phyloP scores from a whole-genome alignment of 2,888 invertebrate species.

The Torymus texanus region DNA sequence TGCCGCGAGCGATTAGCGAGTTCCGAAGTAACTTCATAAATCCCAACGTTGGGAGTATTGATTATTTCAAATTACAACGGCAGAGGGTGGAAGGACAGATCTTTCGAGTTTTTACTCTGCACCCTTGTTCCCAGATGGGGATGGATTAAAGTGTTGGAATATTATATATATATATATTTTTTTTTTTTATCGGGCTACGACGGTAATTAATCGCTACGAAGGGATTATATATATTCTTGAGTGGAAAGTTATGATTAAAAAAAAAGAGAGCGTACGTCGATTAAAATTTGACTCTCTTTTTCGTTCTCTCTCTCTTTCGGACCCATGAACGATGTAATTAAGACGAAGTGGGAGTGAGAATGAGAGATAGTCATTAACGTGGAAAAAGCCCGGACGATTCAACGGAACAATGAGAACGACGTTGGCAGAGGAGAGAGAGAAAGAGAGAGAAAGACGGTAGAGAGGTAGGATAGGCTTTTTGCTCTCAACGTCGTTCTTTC shows the following conservation, averaged over 20 bases:
- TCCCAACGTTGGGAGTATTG: constrained; percentile 34
- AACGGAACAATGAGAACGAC: constrained; percentile 63
- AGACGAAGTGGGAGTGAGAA: constrained; percentile 37
- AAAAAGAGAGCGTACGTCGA: constrained; percentile 51
- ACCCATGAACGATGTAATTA: constrained; percentile 69
- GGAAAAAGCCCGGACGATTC: constrained; percentile 63
- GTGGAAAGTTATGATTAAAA: constrained; percentile 52
- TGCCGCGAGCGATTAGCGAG: constrained; percentile 27
- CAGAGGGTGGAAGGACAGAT: no score
- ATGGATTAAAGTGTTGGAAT: constrained; percentile 51
- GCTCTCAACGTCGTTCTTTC: constrained; percentile 30
- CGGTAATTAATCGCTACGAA: constrained; percentile 43
- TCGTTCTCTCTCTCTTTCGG: constrained; percentile 38
- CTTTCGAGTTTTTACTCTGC: no score
- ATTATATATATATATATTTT: no score
- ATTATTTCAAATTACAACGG: constrained; percentile 48
- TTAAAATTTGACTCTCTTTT: constrained; percentile 64
- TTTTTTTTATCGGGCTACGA: constrained; percentile 38
- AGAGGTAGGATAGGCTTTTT: constrained; percentile 58
- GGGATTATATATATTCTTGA: constrained; percentile 12
- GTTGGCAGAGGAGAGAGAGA: no score
- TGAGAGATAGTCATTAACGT: constrained; percentile 63
- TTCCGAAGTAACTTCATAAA: constrained; percentile 44
- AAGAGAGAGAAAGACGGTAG: constrained; percentile 45
- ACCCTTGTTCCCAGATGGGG: no score